phyloP scores from a whole-genome alignment of 2,113 vertebrate species.

The Rhinopomastus cyanomelas region DNA sequence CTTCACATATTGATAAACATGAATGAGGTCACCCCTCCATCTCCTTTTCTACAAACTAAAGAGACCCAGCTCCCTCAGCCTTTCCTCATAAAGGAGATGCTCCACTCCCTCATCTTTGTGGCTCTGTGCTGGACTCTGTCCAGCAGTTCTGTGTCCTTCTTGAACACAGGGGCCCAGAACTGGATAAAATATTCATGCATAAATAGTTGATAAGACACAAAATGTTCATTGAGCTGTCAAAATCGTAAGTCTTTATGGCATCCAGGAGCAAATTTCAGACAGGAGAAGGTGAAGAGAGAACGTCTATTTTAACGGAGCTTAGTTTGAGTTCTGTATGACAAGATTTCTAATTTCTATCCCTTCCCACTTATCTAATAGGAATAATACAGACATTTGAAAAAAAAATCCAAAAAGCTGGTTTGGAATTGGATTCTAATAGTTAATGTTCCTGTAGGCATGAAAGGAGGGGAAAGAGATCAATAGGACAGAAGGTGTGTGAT shows the following conservation, averaged over 20 bases:
- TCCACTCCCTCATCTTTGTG: too few relatives aligned
- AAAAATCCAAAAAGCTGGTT: not conserved
- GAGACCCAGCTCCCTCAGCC: too few relatives aligned
- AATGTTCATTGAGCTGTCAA: not conserved
- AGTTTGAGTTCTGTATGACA: not conserved
- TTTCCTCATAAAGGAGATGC: too few relatives aligned
- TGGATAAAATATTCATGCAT: not conserved
- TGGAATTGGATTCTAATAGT: not conserved
- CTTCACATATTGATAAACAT: too few relatives aligned
- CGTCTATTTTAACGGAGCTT: not conserved
- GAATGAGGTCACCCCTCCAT: too few relatives aligned
- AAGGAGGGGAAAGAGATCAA: not conserved
- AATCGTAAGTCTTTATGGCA: not conserved
- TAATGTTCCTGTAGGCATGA: not conserved
- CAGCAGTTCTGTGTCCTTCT: too few relatives aligned
- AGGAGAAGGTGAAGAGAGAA: not conserved
- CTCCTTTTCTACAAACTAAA: too few relatives aligned
- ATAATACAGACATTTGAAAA: not conserved
- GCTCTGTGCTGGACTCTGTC: too few relatives aligned
- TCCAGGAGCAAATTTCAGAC: not conserved
- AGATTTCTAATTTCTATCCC: not conserved
- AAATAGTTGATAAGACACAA: not conserved
- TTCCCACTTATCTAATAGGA: not conserved
- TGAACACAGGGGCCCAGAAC: too few relatives aligned
- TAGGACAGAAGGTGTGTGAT: not conserved